Percentiles rank a stretch among this genome's conserved stretches.
Conservation (phyloP, 2,888 invertebrate genomes). For the Drosophila anceps region DNA sequence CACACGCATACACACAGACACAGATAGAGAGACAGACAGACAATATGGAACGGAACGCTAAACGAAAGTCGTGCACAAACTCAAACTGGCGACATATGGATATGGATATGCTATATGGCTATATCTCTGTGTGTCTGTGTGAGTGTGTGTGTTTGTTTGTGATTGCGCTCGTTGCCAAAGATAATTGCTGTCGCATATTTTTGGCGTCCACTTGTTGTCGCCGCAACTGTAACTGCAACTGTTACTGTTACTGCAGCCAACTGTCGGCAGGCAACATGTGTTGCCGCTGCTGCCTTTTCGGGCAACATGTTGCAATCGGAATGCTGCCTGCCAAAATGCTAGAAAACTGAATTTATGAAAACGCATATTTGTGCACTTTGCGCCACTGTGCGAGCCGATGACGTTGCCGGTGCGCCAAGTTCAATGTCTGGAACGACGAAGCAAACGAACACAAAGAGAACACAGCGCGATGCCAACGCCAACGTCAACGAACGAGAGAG, state of each 20-base stretch:
- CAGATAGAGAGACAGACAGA: conserved; percentile 11
- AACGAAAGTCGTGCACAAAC: conserved; percentile 73
- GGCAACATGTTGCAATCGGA: conserved; percentile 68
- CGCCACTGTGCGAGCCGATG: conserved; percentile 63
- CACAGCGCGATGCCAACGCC: conserved; percentile 21
- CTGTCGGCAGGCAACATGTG: conserved; percentile 68
- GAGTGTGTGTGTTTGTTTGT: conserved; percentile 26
- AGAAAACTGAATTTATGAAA: conserved; percentile 1
- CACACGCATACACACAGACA: conserved; percentile 8
- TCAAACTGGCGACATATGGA: conserved; percentile 62
- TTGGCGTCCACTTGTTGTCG: conserved; percentile 74
- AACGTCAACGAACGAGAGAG: conserved; percentile 18
- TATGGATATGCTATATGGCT: conserved; percentile 64
- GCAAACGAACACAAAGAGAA: conserved; percentile 23
- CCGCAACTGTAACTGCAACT: conserved; percentile 26
- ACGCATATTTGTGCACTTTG: conserved; percentile 39
- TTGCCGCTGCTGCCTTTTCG: conserved; percentile 62
- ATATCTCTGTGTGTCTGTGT: conserved; percentile 25
- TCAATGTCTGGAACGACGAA: conserved; percentile 67
- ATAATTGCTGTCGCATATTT: conserved; percentile 79
- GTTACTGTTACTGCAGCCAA: conserved; percentile 17
- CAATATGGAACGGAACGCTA: conserved; percentile 49
- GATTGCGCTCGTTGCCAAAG: conserved; percentile 53
- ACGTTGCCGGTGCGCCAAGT: conserved; percentile 60
- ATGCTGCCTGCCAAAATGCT: conserved; percentile 16